Conservation (phyloP, 2,888 invertebrate species). For the Leptura quadrifasciata region DNA sequence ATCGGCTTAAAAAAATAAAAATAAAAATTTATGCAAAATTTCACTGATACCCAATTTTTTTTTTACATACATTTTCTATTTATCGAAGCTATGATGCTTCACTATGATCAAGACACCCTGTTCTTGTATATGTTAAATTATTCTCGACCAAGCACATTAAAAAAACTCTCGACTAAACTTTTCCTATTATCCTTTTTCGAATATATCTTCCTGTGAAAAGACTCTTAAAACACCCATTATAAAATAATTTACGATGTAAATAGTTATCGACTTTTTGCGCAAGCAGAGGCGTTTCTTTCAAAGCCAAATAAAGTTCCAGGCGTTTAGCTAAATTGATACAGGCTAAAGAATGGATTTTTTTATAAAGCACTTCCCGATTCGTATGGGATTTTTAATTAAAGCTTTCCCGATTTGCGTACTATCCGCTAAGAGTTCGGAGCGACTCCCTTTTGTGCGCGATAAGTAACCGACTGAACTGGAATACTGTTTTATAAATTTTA, state of each 20-base stretch:
- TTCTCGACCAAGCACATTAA: neutral
- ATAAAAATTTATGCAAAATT: too few species aligned
- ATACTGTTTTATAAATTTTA: constrained; percentile 1
- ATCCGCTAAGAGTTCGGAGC: constrained; percentile 7
- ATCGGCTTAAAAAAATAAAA: too few species aligned
- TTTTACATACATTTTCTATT: too few species aligned
- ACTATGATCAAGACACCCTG: too few species aligned
- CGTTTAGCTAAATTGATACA: constrained; percentile 30
- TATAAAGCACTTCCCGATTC: constrained; percentile 1
- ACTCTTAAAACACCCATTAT: constrained; percentile 6
- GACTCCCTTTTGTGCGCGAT: neutral
- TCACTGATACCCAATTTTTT: too few species aligned
- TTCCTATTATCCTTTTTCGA: constrained; percentile 2
- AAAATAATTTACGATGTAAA: constrained; percentile 33
- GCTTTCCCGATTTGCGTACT: constrained; percentile 10
- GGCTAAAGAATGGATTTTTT: constrained; percentile 22
- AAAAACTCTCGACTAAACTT: neutral
- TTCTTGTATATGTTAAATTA: constrained; percentile 1
- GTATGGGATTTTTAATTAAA: constrained; percentile 34
- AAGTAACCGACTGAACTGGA: neutral
- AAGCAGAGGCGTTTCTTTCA: neutral
- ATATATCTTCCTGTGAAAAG: constrained; percentile 11
- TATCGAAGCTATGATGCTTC: too few species aligned
- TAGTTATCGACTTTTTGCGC: constrained; percentile 17
- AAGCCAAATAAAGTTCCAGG: constrained; percentile 21